Conservation (phyloP, 2,113 vertebrate species). For the Alethe diademata region DNA sequence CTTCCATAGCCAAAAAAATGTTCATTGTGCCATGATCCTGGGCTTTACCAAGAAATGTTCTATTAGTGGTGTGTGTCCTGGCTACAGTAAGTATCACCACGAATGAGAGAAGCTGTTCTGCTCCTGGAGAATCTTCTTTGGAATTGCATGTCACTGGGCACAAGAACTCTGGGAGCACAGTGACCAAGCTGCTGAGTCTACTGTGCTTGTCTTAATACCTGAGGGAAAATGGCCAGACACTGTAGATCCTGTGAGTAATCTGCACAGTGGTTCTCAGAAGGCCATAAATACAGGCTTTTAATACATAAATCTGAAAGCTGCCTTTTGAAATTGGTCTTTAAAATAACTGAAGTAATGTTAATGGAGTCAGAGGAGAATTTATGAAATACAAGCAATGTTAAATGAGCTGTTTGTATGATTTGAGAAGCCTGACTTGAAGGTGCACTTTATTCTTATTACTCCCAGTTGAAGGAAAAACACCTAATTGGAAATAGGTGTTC, state of each 20-base stretch:
- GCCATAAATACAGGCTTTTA: neutral
- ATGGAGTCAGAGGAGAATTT: neutral
- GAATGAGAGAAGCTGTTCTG: neutral
- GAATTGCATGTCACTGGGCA: neutral
- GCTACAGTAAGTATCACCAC: too few species aligned
- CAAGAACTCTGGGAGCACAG: neutral
- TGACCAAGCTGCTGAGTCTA: accelerated
- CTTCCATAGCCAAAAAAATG: neutral
- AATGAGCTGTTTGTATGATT: neutral
- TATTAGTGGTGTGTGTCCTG: neutral
- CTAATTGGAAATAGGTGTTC: neutral
- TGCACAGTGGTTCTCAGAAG: neutral
- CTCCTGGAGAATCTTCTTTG: neutral
- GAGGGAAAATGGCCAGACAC: neutral
- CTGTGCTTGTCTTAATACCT: neutral
- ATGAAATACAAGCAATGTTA: neutral
- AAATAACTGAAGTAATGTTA: neutral
- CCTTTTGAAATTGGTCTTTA: neutral
- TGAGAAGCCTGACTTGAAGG: neutral
- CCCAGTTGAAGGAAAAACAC: neutral
- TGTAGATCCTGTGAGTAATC: neutral
- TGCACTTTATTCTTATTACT: neutral
- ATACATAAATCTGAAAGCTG: neutral
- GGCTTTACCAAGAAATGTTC: neutral
- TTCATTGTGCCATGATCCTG: neutral